phyloP scores from a whole-genome alignment of 2,113 vertebrate genomes.

The Ochotona curzoniae region DNA sequence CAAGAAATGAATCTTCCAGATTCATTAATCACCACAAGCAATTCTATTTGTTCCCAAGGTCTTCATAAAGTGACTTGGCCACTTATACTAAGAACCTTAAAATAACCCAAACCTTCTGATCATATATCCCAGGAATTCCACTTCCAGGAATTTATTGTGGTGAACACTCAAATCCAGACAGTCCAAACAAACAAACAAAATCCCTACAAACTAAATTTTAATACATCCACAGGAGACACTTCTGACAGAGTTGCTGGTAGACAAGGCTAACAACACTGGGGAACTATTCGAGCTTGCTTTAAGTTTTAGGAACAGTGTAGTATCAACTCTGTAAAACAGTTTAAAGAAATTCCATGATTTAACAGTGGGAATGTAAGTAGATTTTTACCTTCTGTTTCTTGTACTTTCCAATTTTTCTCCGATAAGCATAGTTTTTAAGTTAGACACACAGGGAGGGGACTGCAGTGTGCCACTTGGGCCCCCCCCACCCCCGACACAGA shows the following conservation, averaged over 20 bases:
- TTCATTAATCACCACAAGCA: background rate
- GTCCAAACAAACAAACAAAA: background rate
- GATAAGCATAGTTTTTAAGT: background rate
- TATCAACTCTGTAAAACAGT: background rate
- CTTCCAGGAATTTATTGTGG: slow-evolving; percentile 1
- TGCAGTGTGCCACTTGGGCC: too few species aligned
- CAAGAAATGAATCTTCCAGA: slow-evolving; percentile 1
- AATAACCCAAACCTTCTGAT: slow-evolving; percentile 10
- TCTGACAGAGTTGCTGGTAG: background rate
- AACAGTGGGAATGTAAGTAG: background rate
- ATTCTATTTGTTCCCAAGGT: background rate
- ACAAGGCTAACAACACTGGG: background rate
- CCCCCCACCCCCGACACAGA: too few species aligned
- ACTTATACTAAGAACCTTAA: background rate
- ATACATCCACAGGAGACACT: background rate
- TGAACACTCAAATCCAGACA: background rate
- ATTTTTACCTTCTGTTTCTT: background rate
- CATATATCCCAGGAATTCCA: background rate
- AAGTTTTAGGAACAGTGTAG: background rate
- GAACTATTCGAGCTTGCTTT: background rate
- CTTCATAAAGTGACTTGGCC: slow-evolving; percentile 38
- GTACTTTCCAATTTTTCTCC: background rate
- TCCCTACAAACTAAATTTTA: slow-evolving; percentile 5
- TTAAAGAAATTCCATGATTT: background rate
- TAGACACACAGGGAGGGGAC: background rate